Base-by-base conservation (phyloP, 2,113 vertebrate species). In the Phoenicopterus ruber region DNA sequence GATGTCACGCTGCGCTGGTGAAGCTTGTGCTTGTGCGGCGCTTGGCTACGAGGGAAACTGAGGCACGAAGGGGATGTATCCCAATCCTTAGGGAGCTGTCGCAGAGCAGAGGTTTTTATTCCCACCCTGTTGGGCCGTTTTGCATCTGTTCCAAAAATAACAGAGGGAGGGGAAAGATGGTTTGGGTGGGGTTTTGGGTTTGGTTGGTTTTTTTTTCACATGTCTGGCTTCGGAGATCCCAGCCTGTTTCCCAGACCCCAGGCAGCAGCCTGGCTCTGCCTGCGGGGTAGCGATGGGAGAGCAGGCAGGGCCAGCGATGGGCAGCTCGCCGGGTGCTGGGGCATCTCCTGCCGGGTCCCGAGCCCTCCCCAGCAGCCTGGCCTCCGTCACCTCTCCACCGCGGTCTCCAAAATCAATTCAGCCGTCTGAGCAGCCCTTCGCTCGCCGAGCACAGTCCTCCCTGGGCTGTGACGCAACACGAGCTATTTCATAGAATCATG, bases 391-490 rank as follows among this genome's bases (percentile, higher is more conserved):
- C 28, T 14, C 61, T 74, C 67, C 61, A 62, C 76, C n/a, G 25
- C 10, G 0, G 1, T 32, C 73, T 87, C 84, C 24, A 7, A 42
- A 87, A 89, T 90, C 78, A 79, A 5, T 91, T 82, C n/a, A 31
- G 31, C 72, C 54, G 8, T 82, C 84, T 91, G 84, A n/a, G 63
- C 55, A 77, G 67, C 82, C 62, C 31, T 52, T 69, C 1, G 1
- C 59, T 93, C 0, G 0, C 92, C 2, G 9, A 82, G 47, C 16
- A 2, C 74, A 78, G 42, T 92, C 72, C 61, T 96, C 85, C 72
- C 55, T 28, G 72, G 82, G 92, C 90, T 85, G 80, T 89, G 91
- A 94, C 95, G 94, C 88, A 90, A 89, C 81, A 46, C 5, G 6
- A 89, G 90, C 91, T 85, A 70, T 93, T 97, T 93, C 58, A 42